Base-by-base conservation (phyloP, 92 coral and sea anemone genomes). In the Siderastrea radians region DNA sequence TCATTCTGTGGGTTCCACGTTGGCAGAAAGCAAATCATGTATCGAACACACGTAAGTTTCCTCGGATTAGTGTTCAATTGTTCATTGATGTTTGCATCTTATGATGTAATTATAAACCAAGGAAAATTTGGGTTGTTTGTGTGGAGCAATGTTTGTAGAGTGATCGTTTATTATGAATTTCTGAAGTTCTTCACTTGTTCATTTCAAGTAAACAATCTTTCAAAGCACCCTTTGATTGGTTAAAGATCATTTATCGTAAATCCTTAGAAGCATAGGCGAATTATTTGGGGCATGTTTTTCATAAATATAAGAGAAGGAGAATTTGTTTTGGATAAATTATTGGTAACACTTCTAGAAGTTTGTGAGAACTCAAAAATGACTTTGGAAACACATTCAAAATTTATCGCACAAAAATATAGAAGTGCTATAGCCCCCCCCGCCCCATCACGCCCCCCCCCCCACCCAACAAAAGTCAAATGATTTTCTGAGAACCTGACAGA, bases 11-110 rank as follows among this genome's bases (percentile, higher is more conserved):
- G 57, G 19, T 75, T 87, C 81, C 68, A 74, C 50, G 73, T 38
- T 26, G 16, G 8, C 16, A 57, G 57, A 54, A 45, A 38, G 38
- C 68, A 72, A 92, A 80, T 17, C 68, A 93, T 93, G 96, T 93
- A 93, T 79, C 91, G 96, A 77, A 78, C 96, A 47, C 86, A 90
- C 45, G 96, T 93, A 86, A 83, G 96, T 89, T 13, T 66, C 11
- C 14, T 10, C 9, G 38, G 47, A 4, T 64, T 64, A 16, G 5
- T 16, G 13, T 26, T 5, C 74, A 5, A 17, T 10, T 5, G 74
- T 38, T 26, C 38, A 38, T 7, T 68, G 49, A 68, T 61, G 74
- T 68, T 68, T 66, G 43, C 71, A 44, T 66, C 44, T 13, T 66
- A 66, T 3, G 38, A 6, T 66, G 26, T 4, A 71, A 3, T 71